Base-by-base conservation (phyloP, 2,888 invertebrate genomes). In the Nemoura dubitans region DNA sequence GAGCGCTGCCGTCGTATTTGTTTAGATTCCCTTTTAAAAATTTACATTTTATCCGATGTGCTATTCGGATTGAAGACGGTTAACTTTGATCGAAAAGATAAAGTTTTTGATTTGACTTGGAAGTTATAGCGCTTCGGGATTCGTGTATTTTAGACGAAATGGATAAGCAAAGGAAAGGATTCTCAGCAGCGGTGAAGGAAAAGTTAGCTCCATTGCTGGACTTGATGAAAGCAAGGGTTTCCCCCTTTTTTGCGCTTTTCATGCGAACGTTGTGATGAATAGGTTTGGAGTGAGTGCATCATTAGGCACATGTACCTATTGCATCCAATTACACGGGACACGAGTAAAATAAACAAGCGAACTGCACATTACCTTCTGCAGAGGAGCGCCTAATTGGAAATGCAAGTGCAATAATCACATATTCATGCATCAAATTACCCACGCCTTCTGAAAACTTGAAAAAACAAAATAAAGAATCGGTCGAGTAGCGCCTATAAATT, bases 361-460 rank as follows among this genome's bases (percentile, higher is more conserved):
- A 36, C 3, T 59, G 59, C 59, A 59, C 59, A 59, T 59, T 59
- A 59, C 10, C 16, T 10, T 59, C 59, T 59, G 59, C 59, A 59
- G 3, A 59, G 59, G 59, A 59, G 59, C 59, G 59, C 59, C 59
- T 59, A 59, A 59, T 59, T 59, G 59, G 59, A 1, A 21, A 59
- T 59, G 59, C 59, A 59, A 59, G 59, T 59, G 59, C 59, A 59
- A 59, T 59, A 59, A 59, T 59, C 59, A 59, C 59, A 21, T 59
- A 59, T 59, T 59, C 59, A 59, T 59, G 59, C 21, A 59, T 59
- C 59, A 59, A 59, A 59, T 59, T 59, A 59, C 59, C 59, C 59
- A 59, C 59, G 59, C 59, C 59, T 59, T 21, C 59, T 59, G 59
- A 10, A 59, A 59, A 59, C 59, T 21, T 10, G 16, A 14, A 3